Base-by-base conservation (phyloP, 2,888 invertebrate species). In the Polyommatus icarus region DNA sequence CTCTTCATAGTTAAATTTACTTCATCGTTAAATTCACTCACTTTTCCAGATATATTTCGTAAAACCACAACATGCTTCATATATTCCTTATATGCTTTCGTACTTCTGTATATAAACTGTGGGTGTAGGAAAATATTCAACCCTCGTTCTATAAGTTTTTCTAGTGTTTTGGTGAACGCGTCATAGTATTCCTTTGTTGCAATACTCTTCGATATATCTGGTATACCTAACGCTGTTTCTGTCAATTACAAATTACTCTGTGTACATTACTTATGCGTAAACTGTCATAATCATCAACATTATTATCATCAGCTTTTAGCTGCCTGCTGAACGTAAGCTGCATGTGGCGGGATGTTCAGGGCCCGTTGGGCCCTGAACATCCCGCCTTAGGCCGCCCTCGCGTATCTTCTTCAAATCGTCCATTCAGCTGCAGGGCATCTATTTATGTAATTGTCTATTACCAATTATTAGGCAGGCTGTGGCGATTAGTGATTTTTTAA, bases 191-290 rank as follows among this genome's bases (percentile, higher is more conserved):
- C 86, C 4, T 83, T 76, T 0, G 86, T 88, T 15, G 88, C 85
- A 10, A 90, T 83, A 67, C 83, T 85, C 0, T 87, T 86, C 0
- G 88, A 85, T 78, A 88, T 86, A 7, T 83, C 79, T 1, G 87
- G 78, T 0, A 87, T 84, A 4, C 92, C 91, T 0, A 92, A 78
- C 0, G 90, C 91, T 0, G 90, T 90, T 78, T 90, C 92, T 92
- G 10, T 46, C 10, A 82, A 40, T 61, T 24, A 75, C 50, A 32
- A 73, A 71, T 71, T 59, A 71, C n/a, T 32, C 29, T 36, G 8
- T 8, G 10, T 40, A 36, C 6, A 36, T 36, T 7, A 36, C 36
- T 36, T 36, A 5, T 36, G 36, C 7, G 36, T 40, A 10, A 40
- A 10, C 40, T 40, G 40, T 40, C 40, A 40, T 36, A 7, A 36